Base-by-base conservation (phyloP, 1,140 invertebrate species). In the Pseudachorutes palmiensis region DNA sequence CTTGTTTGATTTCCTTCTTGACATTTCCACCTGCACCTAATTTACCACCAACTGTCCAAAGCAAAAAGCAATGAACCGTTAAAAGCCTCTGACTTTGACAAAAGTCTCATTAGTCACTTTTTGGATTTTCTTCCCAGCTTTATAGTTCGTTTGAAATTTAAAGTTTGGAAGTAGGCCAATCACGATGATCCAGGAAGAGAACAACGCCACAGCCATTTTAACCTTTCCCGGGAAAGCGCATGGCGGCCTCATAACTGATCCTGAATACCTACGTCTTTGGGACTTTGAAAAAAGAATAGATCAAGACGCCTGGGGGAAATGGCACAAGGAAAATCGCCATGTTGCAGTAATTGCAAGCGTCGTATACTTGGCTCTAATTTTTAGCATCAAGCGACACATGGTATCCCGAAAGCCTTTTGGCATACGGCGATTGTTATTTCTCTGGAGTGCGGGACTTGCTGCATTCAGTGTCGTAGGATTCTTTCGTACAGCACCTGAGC, bases 201-300 rank as follows among this genome's bases (percentile, higher is more conserved):
- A n/a, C n/a, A n/a, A n/a, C n/a, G n/a, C n/a, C n/a, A n/a, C n/a
- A n/a, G n/a, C n/a, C n/a, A n/a, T n/a, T n/a, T n/a, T n/a, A n/a
- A n/a, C 55, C 12, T 22, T 58, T 22, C 22, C 28, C 9, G 55
- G 5, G 55, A 9, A 22, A 12, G 9, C 55, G 22, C 48, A 65
- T 31, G 64, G 58, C 30, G 64, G 64, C 12, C 9, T 16, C 28
- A 66, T 61, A 60, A 62, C 3, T 29, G 36, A 45, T 19, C 36
- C 36, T 12, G 36, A 9, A 19, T 45, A 45, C 36, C 36, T 45
- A 12, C 9, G 19, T 19, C 36, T 45, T 45, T 45, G 36, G 36
- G 36, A 45, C 9, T 12, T 45, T 45, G 36, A 45, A 45, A 45
- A 45, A 45, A 45, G 36, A 45, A 45, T 45, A 12, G 36, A 45